Conservation (phyloP, 2,797 vertebrate genomes). For the Periparus ater region DNA sequence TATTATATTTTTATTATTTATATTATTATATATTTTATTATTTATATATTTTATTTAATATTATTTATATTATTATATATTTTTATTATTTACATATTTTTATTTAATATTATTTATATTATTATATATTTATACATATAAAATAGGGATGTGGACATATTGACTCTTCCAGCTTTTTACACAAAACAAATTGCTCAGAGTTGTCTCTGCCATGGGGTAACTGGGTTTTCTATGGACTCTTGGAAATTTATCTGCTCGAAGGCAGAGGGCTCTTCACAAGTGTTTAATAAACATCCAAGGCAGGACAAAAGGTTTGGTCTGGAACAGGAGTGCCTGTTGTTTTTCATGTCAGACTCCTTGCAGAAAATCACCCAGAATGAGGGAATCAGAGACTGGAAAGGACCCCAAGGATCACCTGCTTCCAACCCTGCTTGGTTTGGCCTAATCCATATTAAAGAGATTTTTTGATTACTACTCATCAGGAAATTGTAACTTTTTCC, state of each 20-base stretch:
- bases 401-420: not conserved
- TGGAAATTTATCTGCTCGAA: slow-evolving; percentile 25
- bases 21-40: too few species aligned
- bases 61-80: too few species aligned
- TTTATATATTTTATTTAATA: too few species aligned
- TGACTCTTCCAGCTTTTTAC: not conserved
- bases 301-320: not conserved
- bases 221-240: not conserved
- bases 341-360: slow-evolving; percentile 31
- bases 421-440: not conserved
- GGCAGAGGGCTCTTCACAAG: not conserved
- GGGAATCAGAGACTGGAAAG: not conserved
- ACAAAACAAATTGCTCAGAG: not conserved
- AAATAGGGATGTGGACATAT: not conserved
- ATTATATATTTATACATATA: not conserved
- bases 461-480: not conserved
- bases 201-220: not conserved
- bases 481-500: not conserved
- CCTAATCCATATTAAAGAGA: not conserved
- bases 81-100: too few species aligned
- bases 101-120: too few species aligned
- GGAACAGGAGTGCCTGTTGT: slow-evolving; percentile 41
- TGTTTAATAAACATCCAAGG: not conserved
- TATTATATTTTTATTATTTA: too few species aligned
- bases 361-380: not conserved